Percentiles rank a stretch among this genome's conserved stretches.
These are phyloP conservation scores for Macrostomum lignano DNA, from an alignment of 1,140 invertebrate genomes.

Conservation along the genomic window DNA sequence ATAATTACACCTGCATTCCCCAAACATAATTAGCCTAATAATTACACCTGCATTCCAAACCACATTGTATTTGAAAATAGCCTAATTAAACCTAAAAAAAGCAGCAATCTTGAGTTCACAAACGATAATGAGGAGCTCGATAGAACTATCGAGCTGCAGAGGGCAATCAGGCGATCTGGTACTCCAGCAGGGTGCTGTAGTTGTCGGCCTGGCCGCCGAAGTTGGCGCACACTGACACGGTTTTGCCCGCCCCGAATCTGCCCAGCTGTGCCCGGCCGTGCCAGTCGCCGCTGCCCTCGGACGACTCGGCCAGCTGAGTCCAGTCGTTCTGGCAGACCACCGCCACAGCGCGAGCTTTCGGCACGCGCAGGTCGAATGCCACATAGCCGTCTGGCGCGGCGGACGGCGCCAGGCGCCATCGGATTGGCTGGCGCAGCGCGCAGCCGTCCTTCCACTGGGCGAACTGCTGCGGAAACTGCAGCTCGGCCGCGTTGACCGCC, in stretches of 20 bases:
- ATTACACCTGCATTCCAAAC: too few species aligned
- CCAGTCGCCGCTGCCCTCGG: constrained; percentile 11
- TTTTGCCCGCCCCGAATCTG: constrained; percentile 8
- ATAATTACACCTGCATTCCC: too few species aligned
- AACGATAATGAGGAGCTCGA: too few species aligned
- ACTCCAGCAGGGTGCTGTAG: constrained; percentile 22
- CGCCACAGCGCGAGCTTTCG: constrained; percentile 15
- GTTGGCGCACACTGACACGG: constrained; percentile 20
- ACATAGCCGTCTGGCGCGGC: constrained; percentile 10
- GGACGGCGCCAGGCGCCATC: constrained; percentile 11
- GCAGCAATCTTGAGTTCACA: too few species aligned
- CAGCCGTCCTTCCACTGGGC: constrained; percentile 29
- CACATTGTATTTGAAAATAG: too few species aligned
- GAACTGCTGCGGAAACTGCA: constrained; percentile 26
- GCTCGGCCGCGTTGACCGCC: too few species aligned
- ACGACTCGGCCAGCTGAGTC: constrained; percentile 16
- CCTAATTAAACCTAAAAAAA: too few species aligned
- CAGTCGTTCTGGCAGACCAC: constrained; percentile 19
- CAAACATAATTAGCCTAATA: too few species aligned
- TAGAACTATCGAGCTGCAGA: too few species aligned
- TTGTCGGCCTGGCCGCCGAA: constrained; percentile 16
- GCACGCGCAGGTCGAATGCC: constrained; percentile 12
- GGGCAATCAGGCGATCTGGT: too few species aligned
- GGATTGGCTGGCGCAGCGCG: constrained; percentile 17
- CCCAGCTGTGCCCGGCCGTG: constrained; percentile 11